phyloP scores from a whole-genome alignment of 1,140 invertebrate species.

The Ips typographus region DNA sequence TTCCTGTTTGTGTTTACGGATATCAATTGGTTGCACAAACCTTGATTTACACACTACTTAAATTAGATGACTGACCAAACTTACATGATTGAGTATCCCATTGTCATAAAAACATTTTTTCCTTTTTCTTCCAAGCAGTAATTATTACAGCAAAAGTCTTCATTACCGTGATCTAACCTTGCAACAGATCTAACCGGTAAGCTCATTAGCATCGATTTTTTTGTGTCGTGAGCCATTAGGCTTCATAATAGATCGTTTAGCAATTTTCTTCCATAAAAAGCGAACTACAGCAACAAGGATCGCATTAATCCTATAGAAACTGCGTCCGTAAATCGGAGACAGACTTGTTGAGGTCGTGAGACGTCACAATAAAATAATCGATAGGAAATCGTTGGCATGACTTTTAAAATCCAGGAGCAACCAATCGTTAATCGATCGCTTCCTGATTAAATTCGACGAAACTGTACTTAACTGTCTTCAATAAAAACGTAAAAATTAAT shows the following conservation, averaged over 20 bases:
- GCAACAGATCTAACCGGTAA: neutral
- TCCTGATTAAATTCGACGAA: too few species aligned
- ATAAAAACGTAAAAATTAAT: neutral
- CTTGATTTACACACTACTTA: too few species aligned
- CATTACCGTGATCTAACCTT: slow-evolving; percentile 3
- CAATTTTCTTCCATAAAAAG: neutral
- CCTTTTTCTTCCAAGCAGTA: too few species aligned
- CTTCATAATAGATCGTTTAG: neutral
- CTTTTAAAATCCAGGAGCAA: neutral
- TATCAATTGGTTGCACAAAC: too few species aligned
- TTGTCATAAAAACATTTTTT: too few species aligned
- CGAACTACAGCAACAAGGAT: neutral
- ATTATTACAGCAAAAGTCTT: neutral
- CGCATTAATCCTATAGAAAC: neutral
- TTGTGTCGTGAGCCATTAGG: neutral
- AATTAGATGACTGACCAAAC: too few species aligned
- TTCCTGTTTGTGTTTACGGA: too few species aligned
- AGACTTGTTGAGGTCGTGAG: neutral
- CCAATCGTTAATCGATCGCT: neutral
- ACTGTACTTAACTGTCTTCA: neutral
- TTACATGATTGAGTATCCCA: too few species aligned
- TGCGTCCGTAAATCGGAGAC: neutral
- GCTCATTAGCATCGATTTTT: slow-evolving; percentile 5
- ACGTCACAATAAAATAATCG: neutral
- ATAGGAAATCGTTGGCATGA: neutral